Conservation (phyloP, 2,113 vertebrate genomes). For the Anoplopoma fimbria region DNA sequence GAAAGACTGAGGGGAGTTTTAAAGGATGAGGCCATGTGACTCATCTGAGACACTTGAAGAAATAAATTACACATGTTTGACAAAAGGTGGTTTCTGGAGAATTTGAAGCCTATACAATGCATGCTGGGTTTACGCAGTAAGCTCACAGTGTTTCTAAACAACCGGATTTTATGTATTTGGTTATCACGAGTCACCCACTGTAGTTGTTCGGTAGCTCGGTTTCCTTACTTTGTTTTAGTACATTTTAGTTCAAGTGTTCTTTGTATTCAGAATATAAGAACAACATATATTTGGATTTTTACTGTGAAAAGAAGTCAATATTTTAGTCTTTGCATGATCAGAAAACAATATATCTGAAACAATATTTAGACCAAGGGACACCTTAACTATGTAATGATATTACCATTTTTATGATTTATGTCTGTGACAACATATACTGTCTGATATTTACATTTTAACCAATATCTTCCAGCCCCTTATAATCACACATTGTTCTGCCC, state of each 20-base stretch:
- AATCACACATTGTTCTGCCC: not conserved
- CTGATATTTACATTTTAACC: not conserved
- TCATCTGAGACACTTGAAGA: not conserved
- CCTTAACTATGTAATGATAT: not conserved
- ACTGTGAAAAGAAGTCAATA: not conserved
- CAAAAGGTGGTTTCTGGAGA: not conserved
- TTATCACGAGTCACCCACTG: not conserved
- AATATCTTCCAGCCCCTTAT: not conserved
- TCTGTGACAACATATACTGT: not conserved
- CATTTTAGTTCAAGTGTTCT: not conserved
- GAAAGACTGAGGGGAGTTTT: not conserved
- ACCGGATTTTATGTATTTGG: not conserved
- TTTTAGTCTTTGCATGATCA: not conserved
- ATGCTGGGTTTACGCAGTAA: not conserved
- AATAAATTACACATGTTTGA: not conserved
- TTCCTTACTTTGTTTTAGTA: too few relatives aligned
- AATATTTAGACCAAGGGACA: not conserved
- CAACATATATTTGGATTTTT: not conserved
- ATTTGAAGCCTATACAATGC: not conserved
- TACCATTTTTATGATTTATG: not conserved
- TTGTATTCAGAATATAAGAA: not conserved
- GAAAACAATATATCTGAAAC: not conserved
- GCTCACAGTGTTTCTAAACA: not conserved
- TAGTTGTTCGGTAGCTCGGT: too few relatives aligned
- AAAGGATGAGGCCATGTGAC: not conserved